Evolutionary conservation across 2,888 invertebrate genomes (phyloP), one percentile per base, ranked within the genome.

Genomic region (Nomada ruficornis): DNA sequence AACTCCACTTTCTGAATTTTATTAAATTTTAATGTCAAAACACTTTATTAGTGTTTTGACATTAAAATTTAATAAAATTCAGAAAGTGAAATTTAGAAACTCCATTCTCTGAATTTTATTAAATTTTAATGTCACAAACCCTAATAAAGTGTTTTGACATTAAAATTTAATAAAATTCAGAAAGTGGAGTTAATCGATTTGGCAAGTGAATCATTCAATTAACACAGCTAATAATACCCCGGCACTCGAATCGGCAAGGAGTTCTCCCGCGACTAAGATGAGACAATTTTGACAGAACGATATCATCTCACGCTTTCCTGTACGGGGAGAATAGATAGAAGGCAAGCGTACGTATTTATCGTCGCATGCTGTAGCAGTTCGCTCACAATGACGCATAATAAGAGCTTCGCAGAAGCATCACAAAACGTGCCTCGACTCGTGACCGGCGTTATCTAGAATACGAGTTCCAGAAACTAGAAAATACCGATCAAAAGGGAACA

Each of bases 381-480:
- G 67, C 57, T 74, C 76, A 86, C 84, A 86, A 84, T 86, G 84
- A 86, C 77, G 84, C 86, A 86, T 85, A 85, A 85, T 87, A 82
- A 82, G 76, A 75, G 74, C 44, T 82, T 82, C 84, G 77, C 60
- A 62, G 74, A 72, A 83, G 72, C 65, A 80, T 59, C 47, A 62
- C 69, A 62, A 73, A 83, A 87, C 67, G 50, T 54, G 72, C 72
- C 76, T 54, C 54, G 55, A 64, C 67, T 75, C 75, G 80, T 77
- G 86, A 67, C 82, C 73, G 52, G 72, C 55, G 76, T 68, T 77
- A 81, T 84, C 82, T 88, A 86, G 88, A 83, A 82, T 85, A 80
- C 84, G 74, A 78, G 71, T 87, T 86, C 82, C 86, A 87, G 87
- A 87, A 88, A 87, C 86, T 88, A 86, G 88, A 87, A 88, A 88